Percentiles rank a stretch among this genome's conserved stretches.
phyloP scores from a whole-genome alignment of 2,888 invertebrate species.

The Nomada ruficornis region DNA sequence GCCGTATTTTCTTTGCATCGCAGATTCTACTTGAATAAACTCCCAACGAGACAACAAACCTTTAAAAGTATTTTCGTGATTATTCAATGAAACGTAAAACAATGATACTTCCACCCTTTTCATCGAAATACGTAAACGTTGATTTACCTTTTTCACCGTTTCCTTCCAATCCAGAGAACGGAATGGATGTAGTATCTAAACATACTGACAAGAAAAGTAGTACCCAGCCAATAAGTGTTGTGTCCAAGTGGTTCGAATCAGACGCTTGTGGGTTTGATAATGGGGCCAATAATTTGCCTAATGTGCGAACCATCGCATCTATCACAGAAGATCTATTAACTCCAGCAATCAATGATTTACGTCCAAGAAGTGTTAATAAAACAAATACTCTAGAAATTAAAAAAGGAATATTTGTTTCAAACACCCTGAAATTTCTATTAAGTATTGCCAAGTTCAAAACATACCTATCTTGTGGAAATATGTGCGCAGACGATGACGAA shows the following conservation, averaged over 20 bases:
- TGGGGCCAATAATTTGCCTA: constrained; percentile 87
- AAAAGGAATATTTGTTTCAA: not conserved
- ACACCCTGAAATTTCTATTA: not conserved
- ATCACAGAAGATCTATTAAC: constrained; percentile 88
- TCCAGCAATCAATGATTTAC: constrained; percentile 86
- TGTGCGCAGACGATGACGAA: constrained; percentile 90
- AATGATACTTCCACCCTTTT: not conserved
- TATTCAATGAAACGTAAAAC: constrained; percentile 5
- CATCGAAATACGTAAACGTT: constrained; percentile 72
- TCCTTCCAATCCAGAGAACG: constrained; percentile 76
- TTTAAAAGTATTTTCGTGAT: constrained; percentile 46
- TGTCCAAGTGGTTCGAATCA: constrained; percentile 76
- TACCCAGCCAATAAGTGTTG: constrained; percentile 88
- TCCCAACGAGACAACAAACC: constrained; percentile 90
- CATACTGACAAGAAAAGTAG: constrained; percentile 91
- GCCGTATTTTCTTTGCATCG: constrained; percentile 85
- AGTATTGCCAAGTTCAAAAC: constrained; percentile 18
- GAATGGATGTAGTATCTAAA: constrained; percentile 85
- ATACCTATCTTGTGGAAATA: constrained; percentile 94
- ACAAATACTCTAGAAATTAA: constrained; percentile 90
- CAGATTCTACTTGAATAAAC: constrained; percentile 93
- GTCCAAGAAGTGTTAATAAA: constrained; percentile 93
- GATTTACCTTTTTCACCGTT: constrained; percentile 81
- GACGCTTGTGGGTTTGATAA: constrained; percentile 80
- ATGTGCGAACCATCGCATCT: constrained; percentile 87